These are phyloP conservation scores for Aphyosemion australe DNA, from an alignment of 2,113 vertebrate species.

Conservation along the genomic window DNA sequence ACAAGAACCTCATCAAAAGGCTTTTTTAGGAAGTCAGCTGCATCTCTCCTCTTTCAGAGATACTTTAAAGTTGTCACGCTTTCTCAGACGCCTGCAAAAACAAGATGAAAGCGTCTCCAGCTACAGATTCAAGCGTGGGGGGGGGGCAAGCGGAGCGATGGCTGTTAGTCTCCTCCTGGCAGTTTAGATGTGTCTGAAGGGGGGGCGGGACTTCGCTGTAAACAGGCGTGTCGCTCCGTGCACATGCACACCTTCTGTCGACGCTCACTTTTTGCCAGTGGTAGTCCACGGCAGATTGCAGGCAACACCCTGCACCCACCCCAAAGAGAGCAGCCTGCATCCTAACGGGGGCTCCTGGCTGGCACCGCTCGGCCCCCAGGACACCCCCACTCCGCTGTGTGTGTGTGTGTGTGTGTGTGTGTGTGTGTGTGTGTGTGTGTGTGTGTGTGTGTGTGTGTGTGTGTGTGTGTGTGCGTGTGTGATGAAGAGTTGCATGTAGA, in stretches of 20 bases:
- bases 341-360: constrained; percentile 49
- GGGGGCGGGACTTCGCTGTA: constrained; percentile 7
- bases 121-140: not conserved
- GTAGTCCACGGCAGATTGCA: constrained; percentile 54
- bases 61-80: constrained; percentile 19
- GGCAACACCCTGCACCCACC: constrained; percentile 15
- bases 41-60: constrained; percentile 15
- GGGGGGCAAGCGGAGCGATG: not conserved
- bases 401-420: not conserved
- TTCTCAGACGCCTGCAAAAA: not conserved
- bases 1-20: not conserved
- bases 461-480: constrained; percentile 14
- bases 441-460: too few relatives aligned
- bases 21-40: constrained; percentile 13
- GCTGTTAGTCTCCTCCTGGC: constrained; percentile 5
- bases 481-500: constrained; percentile 27
- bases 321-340: constrained; percentile 58
- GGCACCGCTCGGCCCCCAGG: constrained; percentile 50
- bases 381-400: constrained; percentile 20
- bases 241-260: constrained; percentile 55
- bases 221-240: not conserved
- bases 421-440: too few relatives aligned
- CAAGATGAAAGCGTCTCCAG: constrained; percentile 28
- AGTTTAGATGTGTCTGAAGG: constrained; percentile 13
- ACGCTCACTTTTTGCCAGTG: constrained; percentile 44